Evolutionary conservation across 2,797 vertebrate genomes (phyloP).

Genomic region (Argentina silus): DNA sequence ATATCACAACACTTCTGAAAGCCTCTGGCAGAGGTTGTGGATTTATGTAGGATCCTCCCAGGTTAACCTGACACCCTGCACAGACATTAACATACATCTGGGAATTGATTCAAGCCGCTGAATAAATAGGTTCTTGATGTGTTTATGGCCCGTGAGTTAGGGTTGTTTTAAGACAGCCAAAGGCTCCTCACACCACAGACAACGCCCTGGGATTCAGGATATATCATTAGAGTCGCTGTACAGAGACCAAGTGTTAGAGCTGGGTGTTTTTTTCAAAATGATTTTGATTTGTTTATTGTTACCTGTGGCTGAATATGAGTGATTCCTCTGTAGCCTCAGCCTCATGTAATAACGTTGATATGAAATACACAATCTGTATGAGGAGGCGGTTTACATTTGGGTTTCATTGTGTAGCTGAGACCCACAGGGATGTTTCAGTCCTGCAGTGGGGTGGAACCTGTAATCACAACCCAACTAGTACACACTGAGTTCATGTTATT

Average conservation of each 20-base stretch:
- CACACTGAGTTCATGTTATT: neutral
- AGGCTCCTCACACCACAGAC: neutral
- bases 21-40: constrained; percentile 19
- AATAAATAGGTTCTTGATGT: neutral
- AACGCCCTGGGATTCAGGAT: neutral
- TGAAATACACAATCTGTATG: no score
- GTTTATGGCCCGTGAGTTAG: neutral
- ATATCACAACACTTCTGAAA: neutral
- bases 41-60: constrained; percentile 12
- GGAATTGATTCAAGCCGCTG: constrained; percentile 9
- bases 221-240: neutral
- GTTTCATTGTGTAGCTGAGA: neutral
- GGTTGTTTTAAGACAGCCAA: neutral
- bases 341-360: no score
- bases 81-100: neutral
- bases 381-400: neutral
- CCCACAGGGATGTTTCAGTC: neutral
- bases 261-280: no score
- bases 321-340: no score
- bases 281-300: no score
- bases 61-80: constrained; percentile 3
- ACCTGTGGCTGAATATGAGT: no score
- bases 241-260: no score
- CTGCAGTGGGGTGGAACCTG: neutral
- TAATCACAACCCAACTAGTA: neutral